These are phyloP conservation scores for Brachionus plicatilis DNA, from an alignment of 1,140 invertebrate species.

Conservation along the genomic window DNA sequence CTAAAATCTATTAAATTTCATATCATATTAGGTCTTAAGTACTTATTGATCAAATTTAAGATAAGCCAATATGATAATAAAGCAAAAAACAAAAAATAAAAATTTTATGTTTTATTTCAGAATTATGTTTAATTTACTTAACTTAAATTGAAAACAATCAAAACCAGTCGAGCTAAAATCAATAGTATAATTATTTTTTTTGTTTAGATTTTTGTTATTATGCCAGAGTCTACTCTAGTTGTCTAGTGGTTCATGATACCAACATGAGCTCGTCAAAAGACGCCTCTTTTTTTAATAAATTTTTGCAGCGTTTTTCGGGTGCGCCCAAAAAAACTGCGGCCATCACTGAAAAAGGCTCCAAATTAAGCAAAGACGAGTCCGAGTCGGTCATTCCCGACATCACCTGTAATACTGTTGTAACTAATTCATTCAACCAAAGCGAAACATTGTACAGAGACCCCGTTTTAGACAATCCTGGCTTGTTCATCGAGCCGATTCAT, in stretches of 20 bases:
- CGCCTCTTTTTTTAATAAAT: not conserved
- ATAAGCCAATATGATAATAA: not conserved
- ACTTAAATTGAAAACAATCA: not conserved
- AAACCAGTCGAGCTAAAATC: not conserved
- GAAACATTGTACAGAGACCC: not conserved
- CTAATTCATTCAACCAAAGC: not conserved
- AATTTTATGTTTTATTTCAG: not conserved
- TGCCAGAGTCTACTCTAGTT: not conserved
- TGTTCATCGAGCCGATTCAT: not conserved
- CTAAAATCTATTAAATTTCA: not conserved
- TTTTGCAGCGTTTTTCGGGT: not conserved
- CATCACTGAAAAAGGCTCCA: not conserved
- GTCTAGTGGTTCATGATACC: not conserved
- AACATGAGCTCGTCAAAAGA: not conserved
- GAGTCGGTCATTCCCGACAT: not conserved
- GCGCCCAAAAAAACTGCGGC: not conserved
- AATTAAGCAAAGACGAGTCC: not conserved
- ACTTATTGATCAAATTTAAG: not conserved
- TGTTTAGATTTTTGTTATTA: not conserved
- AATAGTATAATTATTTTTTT: not conserved
- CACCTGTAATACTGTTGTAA: not conserved
- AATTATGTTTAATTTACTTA: constrained; percentile 4
- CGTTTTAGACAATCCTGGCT: not conserved
- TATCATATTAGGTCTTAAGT: not conserved
- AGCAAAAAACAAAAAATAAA: not conserved